These are phyloP conservation scores for Ornithoptera priamus DNA, from an alignment of 2,888 invertebrate genomes.

Conservation along the genomic window DNA sequence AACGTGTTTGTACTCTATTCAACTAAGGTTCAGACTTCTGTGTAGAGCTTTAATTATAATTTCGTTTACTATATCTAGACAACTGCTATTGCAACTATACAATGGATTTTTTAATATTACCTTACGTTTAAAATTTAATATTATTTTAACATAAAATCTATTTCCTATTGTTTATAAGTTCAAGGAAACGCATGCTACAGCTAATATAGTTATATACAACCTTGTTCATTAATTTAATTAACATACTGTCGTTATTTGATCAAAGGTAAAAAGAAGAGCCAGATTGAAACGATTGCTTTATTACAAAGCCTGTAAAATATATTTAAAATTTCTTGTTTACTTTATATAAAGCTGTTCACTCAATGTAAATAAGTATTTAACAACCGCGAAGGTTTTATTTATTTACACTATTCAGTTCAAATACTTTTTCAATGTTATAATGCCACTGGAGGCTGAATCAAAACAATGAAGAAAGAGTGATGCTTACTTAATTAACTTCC, in stretches of 20 bases:
- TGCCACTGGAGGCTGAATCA: neutral
- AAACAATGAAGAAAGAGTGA: conserved; percentile 16
- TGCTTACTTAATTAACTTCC: conserved; percentile 1
- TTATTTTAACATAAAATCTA: neutral
- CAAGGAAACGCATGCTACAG: conserved; percentile 7
- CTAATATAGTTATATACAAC: conserved; percentile 19
- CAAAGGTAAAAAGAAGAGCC: conserved; percentile 2
- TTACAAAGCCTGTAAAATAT: neutral
- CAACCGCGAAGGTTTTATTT: conserved; percentile 7
- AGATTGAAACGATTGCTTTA: neutral
- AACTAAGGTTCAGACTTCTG: too few species aligned
- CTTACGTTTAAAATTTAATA: neutral
- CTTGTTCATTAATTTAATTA: conserved; percentile 21
- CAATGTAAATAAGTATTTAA: neutral
- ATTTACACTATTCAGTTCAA: conserved; percentile 13
- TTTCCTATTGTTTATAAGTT: neutral
- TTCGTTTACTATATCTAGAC: too few species aligned
- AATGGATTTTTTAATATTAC: too few species aligned
- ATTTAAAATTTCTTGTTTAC: too few species aligned
- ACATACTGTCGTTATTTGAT: conserved; percentile 15
- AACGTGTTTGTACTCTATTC: too few species aligned
- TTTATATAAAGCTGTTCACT: too few species aligned
- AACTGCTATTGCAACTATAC: too few species aligned
- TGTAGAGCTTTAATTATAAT: too few species aligned
- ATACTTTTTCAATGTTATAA: conserved; percentile 8